Conservation (phyloP, 2,113 vertebrate species). For the Corythaeola cristata region DNA sequence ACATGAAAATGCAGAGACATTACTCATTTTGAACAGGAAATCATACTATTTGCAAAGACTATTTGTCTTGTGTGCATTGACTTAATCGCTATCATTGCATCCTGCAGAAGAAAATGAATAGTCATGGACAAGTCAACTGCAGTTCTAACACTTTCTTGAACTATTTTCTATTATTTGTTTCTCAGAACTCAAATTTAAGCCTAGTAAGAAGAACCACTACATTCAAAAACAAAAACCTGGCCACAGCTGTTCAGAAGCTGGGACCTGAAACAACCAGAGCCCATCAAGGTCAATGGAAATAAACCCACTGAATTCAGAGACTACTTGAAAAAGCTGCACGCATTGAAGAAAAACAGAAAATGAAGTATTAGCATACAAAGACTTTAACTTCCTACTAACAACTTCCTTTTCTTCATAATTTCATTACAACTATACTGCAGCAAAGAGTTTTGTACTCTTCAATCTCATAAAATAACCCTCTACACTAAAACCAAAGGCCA, state of each 20-base stretch:
- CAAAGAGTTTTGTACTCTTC: not conserved
- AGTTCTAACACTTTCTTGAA: not conserved
- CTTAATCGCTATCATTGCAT: not conserved
- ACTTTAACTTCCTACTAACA: not conserved
- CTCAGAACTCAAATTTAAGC: not conserved
- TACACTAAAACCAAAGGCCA: not conserved
- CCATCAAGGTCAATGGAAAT: not conserved
- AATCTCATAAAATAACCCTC: accelerated
- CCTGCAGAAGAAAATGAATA: not conserved
- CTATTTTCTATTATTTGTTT: not conserved
- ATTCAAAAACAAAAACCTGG: not conserved
- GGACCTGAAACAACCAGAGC: not conserved
- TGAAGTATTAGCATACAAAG: not conserved
- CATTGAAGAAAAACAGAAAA: not conserved
- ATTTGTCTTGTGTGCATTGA: not conserved
- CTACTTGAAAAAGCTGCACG: not conserved
- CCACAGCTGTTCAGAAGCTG: not conserved
- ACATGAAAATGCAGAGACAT: not conserved
- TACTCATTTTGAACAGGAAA: not conserved
- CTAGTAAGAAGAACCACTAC: not conserved
- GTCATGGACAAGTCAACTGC: not conserved
- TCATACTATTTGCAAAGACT: not conserved
- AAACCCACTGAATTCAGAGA: not conserved
- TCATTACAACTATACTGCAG: not conserved
- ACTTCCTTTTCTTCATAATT: not conserved